Base-by-base conservation (phyloP, 2,113 vertebrate species). In the Rutilus rutilus region DNA sequence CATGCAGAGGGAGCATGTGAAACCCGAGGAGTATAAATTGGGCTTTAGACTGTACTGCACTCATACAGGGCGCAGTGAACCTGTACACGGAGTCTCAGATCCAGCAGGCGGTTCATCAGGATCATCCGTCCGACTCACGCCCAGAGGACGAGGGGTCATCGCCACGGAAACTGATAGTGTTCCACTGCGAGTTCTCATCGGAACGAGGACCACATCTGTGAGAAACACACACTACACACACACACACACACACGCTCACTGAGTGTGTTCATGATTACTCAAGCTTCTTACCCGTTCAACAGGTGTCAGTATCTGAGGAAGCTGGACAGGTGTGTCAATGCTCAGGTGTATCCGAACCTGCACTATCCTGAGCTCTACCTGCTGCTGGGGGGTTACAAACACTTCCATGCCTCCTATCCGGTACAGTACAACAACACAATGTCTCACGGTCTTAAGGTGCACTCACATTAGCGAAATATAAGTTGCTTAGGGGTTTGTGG, bases 171-270 rank as follows among this genome's bases (percentile, higher is more conserved):
- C 85, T 90, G 17, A 62, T 93, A 45, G 82, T 93, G 62, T 92
- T 93, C 57, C 90, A 93, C 79, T 93, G 92, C 85, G 92, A 93
- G 88, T 91, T 92, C 84, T 93, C 92, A 19, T 88, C 91, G 0
- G 86, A 89, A 75, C 84, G 92, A 75, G 91, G 90, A 30, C 92
- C 92, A 12, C 62, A 76, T 8, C 86, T 92, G 92, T 93, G 79
- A 89, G 91, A 89, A 25, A 77, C 65, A 59, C 71, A 74, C 78
- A 33, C 10, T 33, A 25, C 42, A 74, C 33, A 45, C 71, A 54
- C 71, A 30, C 36, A n/a, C 25, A 45, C 64, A 45, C 39, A 30
- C 62, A 4, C 67, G 12, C 33, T 23, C 19, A 39, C 4, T 10
- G 17, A 69, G 30, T 5, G 30, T 4, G 9, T 42, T 21, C 17